Evolutionary conservation across 1,140 invertebrate genomes (phyloP).

Genomic region (Vollenhovia emeryi): DNA sequence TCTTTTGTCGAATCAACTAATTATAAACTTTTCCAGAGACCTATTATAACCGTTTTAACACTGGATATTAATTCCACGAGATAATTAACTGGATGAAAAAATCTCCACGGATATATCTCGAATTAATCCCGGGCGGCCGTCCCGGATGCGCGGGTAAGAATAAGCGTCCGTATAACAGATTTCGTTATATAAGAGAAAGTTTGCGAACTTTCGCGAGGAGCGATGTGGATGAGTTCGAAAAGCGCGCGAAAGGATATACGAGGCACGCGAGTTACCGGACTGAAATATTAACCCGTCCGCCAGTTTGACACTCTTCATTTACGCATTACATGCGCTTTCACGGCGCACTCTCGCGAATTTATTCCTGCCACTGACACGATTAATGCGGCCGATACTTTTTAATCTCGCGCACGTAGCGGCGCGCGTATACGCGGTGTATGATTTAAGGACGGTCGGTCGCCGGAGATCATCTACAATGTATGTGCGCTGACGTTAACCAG

Average conservation of each 20-base stretch:
- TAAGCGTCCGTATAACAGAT: background rate
- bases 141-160: background rate
- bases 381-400: constrained; percentile 48
- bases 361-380: constrained; percentile 32
- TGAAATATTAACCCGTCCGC: constrained; percentile 38
- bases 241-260: constrained; percentile 1
- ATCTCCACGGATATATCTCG: background rate
- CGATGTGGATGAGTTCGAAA: constrained; percentile 2
- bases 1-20: constrained; percentile 1
- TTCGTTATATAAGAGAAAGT: constrained; percentile 1
- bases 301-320: constrained; percentile 47
- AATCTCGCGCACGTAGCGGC: constrained; percentile 14
- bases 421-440: background rate
- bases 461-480: constrained; percentile 38
- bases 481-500: background rate
- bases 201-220: background rate
- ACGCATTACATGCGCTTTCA: constrained; percentile 20
- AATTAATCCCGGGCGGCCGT: background rate
- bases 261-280: constrained; percentile 16
- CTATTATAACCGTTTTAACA: constrained; percentile 3
- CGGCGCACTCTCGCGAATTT: constrained; percentile 6
- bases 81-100: constrained; percentile 20
- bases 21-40: constrained; percentile 15
- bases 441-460: constrained; percentile 34
- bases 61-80: background rate